phyloP scores from a whole-genome alignment of 2,113 vertebrate genomes.

The Epinephelus cyanopodus region DNA sequence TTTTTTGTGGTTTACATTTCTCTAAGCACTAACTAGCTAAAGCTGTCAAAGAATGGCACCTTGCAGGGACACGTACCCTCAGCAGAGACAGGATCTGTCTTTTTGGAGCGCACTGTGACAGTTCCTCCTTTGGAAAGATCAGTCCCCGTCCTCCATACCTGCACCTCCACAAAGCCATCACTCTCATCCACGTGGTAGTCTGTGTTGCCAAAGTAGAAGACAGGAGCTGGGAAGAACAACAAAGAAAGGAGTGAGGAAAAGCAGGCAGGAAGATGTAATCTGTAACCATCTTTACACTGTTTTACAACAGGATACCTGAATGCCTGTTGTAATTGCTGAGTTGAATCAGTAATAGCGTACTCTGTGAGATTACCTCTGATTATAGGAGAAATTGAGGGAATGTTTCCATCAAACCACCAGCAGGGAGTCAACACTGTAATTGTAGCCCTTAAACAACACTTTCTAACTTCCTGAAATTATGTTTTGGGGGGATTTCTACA shows the following conservation, averaged over 20 bases:
- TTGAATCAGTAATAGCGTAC: conserved; percentile 61
- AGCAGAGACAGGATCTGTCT: conserved; percentile 89
- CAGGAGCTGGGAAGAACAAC: conserved; percentile 84
- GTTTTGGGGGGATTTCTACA: conserved; percentile 45
- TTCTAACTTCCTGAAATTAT: conserved; percentile 61
- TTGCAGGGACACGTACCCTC: conserved; percentile 85
- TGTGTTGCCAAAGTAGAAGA: conserved; percentile 91
- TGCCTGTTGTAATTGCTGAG: conserved; percentile 58
- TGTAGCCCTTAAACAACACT: conserved; percentile 59
- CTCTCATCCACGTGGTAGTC: conserved; percentile 92
- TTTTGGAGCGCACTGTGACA: conserved; percentile 92
- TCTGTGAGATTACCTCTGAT: conserved; percentile 58
- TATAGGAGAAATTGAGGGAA: conserved; percentile 64
- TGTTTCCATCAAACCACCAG: conserved; percentile 52
- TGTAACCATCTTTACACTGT: conserved; percentile 33
- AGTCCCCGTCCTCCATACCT: conserved; percentile 91
- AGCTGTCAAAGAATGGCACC: conserved; percentile 21
- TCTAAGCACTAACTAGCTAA: conserved; percentile 39
- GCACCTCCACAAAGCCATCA: conserved; percentile 88
- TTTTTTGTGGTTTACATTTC: conserved; percentile 46
- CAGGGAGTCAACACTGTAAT: conserved; percentile 65
- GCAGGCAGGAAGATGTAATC: conserved; percentile 29
- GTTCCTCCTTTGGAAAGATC: conserved; percentile 91
- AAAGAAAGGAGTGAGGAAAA: conserved; percentile 11
- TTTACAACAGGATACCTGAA: conserved; percentile 50